phyloP scores from a whole-genome alignment of 2,888 invertebrate species.

The Lamellibrachia columna region DNA sequence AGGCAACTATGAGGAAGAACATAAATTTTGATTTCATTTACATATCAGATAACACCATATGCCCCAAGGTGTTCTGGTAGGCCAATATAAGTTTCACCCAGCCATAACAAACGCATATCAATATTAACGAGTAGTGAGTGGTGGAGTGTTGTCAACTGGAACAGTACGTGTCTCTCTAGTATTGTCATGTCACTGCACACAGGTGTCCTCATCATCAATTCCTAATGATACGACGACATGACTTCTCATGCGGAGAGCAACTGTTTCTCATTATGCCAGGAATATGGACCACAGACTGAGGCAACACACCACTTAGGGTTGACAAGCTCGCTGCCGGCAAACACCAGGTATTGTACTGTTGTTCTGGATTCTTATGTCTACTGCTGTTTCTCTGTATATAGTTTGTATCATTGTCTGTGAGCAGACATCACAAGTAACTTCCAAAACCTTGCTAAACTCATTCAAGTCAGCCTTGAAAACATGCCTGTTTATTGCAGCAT shows the following conservation, averaged over 20 bases:
- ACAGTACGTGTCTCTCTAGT: not conserved
- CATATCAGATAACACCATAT: not conserved
- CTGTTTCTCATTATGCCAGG: not conserved
- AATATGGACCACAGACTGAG: not conserved
- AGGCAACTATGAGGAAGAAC: too few relatives aligned
- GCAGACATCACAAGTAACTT: not conserved
- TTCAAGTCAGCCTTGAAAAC: too few relatives aligned
- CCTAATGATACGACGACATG: not conserved
- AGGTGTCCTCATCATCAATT: not conserved
- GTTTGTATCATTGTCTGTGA: not conserved
- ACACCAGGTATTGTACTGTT: not conserved
- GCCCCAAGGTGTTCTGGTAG: not conserved
- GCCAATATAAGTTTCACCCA: not conserved
- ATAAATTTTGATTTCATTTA: too few relatives aligned
- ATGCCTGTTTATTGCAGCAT: too few relatives aligned
- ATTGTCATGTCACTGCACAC: not conserved
- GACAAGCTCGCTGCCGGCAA: not conserved
- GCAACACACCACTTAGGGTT: not conserved
- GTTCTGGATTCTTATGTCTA: not conserved
- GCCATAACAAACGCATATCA: not conserved
- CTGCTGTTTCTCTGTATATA: not conserved
- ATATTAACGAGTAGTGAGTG: not conserved
- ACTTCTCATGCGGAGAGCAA: not conserved
- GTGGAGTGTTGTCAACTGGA: not conserved
- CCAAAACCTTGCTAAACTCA: too few relatives aligned